Conservation (phyloP, 1,140 invertebrate genomes). For the Dufourea novaeangliae region DNA sequence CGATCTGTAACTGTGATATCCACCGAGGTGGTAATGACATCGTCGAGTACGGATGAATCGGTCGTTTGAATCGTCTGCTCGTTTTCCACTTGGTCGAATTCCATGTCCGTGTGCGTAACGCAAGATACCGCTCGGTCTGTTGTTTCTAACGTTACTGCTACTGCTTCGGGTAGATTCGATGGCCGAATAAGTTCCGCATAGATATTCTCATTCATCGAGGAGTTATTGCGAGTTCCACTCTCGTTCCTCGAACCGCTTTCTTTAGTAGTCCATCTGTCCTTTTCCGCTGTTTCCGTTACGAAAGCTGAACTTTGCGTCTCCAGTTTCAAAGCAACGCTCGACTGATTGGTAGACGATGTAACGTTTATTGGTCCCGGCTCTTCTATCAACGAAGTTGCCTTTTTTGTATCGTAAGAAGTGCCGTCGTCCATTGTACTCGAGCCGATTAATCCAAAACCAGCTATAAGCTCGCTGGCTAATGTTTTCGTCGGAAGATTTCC, state of each 20-base stretch:
- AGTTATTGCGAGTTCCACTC: background rate
- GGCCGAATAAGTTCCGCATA: background rate
- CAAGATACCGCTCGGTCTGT: background rate
- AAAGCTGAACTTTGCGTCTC: background rate
- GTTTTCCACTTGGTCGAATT: background rate
- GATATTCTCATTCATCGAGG: background rate
- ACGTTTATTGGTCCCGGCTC: background rate
- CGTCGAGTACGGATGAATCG: background rate
- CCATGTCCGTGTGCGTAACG: background rate
- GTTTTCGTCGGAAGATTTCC: slow-evolving; percentile 6
- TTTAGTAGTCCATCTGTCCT: background rate
- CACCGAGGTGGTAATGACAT: too few relatives aligned
- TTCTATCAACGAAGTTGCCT: background rate
- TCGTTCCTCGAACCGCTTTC: background rate
- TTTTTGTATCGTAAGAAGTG: too few relatives aligned
- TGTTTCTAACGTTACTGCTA: background rate
- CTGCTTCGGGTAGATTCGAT: too few relatives aligned
- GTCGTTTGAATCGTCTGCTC: background rate
- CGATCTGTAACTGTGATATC: background rate
- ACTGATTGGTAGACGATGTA: too few relatives aligned
- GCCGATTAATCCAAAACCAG: background rate
- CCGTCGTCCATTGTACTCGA: background rate
- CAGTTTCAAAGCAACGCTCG: too few relatives aligned
- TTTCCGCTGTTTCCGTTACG: background rate
- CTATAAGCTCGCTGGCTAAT: slow-evolving; percentile 12